These are phyloP conservation scores for Sapajus apella DNA, from an alignment of 2,113 vertebrate genomes.

Conservation along the genomic window DNA sequence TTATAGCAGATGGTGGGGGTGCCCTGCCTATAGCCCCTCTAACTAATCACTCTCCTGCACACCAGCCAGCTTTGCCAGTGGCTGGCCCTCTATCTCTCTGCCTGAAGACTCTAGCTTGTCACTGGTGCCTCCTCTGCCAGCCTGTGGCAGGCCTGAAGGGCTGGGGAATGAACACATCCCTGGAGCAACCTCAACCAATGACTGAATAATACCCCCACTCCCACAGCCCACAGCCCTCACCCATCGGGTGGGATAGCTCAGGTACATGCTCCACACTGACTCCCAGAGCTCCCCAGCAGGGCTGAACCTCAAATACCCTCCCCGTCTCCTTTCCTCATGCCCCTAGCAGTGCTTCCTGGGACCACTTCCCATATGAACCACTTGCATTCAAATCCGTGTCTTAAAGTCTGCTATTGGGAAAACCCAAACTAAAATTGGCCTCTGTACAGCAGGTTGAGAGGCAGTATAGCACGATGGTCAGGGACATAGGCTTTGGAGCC, in stretches of 20 bases:
- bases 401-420: background rate
- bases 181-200: background rate
- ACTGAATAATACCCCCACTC: background rate
- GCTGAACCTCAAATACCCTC: background rate
- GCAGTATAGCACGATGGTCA: background rate
- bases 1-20: background rate
- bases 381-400: background rate
- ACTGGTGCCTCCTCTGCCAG: background rate
- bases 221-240: rapidly evolving
- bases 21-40: background rate
- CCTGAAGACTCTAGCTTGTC: background rate
- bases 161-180: background rate
- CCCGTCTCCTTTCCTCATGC: background rate
- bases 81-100: background rate
- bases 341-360: background rate
- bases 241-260: background rate
- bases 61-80: background rate
- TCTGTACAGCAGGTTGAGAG: background rate
- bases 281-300: background rate
- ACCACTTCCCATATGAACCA: background rate
- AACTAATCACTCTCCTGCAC: background rate
- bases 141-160: background rate
- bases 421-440: background rate
- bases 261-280: no score
- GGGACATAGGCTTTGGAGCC: background rate